These are phyloP conservation scores for Corythornis vintsioides DNA, from an alignment of 2,113 vertebrate genomes.

Conservation along the genomic window DNA sequence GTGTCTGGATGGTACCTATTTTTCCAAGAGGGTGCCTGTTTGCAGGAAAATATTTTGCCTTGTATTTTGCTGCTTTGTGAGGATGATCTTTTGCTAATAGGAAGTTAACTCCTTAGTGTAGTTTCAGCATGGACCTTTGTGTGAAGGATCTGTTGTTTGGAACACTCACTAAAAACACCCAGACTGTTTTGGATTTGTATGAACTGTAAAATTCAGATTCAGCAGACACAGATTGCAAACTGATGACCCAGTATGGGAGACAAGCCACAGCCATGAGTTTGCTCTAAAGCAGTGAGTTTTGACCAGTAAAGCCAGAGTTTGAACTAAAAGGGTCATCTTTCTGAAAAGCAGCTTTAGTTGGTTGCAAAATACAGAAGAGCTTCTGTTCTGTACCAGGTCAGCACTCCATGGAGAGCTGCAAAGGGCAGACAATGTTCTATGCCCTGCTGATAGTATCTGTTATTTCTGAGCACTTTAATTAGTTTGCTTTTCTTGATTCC, in stretches of 20 bases:
- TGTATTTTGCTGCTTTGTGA: not conserved
- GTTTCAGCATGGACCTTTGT: not conserved
- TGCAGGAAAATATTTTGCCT: not conserved
- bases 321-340: not conserved
- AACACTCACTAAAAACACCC: not conserved
- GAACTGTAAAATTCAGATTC: not conserved
- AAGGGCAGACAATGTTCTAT: not conserved
- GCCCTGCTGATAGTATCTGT: not conserved
- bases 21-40: not conserved
- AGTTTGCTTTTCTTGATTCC: not conserved
- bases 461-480: not conserved
- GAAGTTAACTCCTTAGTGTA: not conserved
- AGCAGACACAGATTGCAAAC: not conserved
- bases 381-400: not conserved
- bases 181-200: not conserved
- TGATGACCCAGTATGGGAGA: not conserved
- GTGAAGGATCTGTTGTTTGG: not conserved
- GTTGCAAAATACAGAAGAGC: not conserved
- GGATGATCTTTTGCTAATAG: not conserved
- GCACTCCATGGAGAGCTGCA: not conserved
- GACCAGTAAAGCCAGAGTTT: not conserved
- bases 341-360: not conserved
- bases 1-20: not conserved
- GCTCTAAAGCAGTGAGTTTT: not conserved
- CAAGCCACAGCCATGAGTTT: not conserved